Conservation (phyloP, 1,140 invertebrate genomes). For the Zaprionus davidi region DNA sequence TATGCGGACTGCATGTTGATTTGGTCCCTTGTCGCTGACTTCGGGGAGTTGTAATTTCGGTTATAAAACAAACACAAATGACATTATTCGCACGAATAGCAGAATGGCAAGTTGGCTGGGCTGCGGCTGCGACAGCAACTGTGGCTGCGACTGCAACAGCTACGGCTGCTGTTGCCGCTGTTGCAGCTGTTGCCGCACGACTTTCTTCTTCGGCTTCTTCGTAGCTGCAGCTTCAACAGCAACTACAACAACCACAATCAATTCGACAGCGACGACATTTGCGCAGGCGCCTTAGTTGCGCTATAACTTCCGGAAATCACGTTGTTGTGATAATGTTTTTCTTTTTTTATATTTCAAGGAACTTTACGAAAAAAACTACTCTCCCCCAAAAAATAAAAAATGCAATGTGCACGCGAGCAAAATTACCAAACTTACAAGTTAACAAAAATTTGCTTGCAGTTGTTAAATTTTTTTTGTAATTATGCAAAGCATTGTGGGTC, state of each 20-base stretch:
- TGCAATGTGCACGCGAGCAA: slow-evolving; percentile 69
- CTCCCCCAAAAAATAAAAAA: slow-evolving; percentile 18
- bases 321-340: slow-evolving; percentile 71
- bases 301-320: slow-evolving; percentile 79
- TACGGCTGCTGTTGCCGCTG: slow-evolving; percentile 17
- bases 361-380: slow-evolving; percentile 20
- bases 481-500: slow-evolving; percentile 64
- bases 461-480: slow-evolving; percentile 65
- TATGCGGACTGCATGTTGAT: slow-evolving; percentile 54
- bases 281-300: slow-evolving; percentile 69
- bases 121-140: neutral
- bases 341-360: slow-evolving; percentile 41
- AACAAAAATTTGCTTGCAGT: slow-evolving; percentile 64
- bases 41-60: slow-evolving; percentile 68
- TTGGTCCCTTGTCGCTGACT: slow-evolving; percentile 37
- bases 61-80: slow-evolving; percentile 82
- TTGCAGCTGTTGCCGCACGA: slow-evolving; percentile 75
- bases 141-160: slow-evolving; percentile 28
- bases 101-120: slow-evolving; percentile 57
- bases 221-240: slow-evolving; percentile 28
- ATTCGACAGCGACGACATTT: slow-evolving; percentile 78
- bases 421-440: slow-evolving; percentile 72
- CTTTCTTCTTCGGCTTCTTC: slow-evolving; percentile 65
- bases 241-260: slow-evolving; percentile 55
- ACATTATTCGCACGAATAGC: slow-evolving; percentile 79